Conservation (phyloP, 2,797 vertebrate genomes). For the Acrocephalus scirpaceus region DNA sequence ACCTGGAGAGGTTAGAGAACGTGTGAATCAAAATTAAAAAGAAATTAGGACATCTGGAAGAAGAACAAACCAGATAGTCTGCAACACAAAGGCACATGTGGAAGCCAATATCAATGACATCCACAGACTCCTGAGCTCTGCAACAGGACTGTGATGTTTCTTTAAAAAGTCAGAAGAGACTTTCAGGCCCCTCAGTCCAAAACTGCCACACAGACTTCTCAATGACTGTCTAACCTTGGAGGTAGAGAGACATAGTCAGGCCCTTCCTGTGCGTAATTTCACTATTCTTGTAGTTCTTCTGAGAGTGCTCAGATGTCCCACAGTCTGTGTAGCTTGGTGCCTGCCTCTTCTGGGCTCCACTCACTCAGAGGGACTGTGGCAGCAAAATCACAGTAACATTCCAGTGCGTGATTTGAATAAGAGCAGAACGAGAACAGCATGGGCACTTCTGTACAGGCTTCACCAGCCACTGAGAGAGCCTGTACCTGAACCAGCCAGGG, state of each 20-base stretch:
- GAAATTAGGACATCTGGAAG: not conserved
- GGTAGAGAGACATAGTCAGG: not conserved
- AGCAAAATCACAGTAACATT: not conserved
- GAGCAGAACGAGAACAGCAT: not conserved
- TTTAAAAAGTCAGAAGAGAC: not conserved
- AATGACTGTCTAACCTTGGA: not conserved
- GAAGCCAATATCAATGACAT: not conserved
- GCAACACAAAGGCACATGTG: not conserved
- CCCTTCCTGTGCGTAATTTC: not conserved
- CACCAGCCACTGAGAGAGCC: not conserved
- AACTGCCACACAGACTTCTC: not conserved
- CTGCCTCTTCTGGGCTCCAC: not conserved
- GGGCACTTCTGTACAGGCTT: not conserved
- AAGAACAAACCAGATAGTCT: not conserved
- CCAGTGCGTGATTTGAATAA: not conserved
- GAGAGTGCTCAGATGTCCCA: not conserved
- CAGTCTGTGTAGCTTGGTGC: not conserved
- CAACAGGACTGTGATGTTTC: not conserved
- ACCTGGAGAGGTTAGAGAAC: not conserved
- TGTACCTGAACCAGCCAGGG: accelerated
- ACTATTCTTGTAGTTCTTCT: not conserved
- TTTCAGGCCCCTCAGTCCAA: not conserved
- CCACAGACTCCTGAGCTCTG: not conserved
- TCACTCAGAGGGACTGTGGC: not conserved
- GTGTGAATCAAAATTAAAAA: not conserved